A percentile compares a stretch with the other conserved stretches of the same genome.
phyloP scores from a whole-genome alignment of 2,888 invertebrate species.

The Ceraclea dissimilis region DNA sequence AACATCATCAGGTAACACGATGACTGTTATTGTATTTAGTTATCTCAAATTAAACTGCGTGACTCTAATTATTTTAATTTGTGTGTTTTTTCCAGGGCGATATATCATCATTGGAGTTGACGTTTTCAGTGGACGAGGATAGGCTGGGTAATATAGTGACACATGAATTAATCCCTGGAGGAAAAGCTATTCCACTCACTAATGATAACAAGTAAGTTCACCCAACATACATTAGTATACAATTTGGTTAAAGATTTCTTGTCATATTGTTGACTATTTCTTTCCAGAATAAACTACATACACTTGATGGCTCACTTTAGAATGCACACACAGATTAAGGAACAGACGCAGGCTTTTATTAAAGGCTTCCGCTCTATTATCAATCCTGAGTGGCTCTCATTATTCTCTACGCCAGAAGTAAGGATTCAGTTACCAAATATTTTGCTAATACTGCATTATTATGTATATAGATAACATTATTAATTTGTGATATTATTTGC shows the following conservation, averaged over 20 bases:
- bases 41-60: neutral
- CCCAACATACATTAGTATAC: neutral
- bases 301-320: slow-evolving; percentile 98
- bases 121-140: slow-evolving; percentile 95
- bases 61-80: neutral
- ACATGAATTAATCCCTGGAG: slow-evolving; percentile 93
- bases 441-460: neutral
- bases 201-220: slow-evolving; percentile 87
- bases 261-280: neutral
- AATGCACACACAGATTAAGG: slow-evolving; percentile 96
- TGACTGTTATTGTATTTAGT: neutral
- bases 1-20: slow-evolving; percentile 64
- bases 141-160: slow-evolving; percentile 89
- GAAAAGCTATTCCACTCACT: slow-evolving; percentile 85
- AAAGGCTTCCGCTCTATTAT: slow-evolving; percentile 93
- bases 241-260: neutral
- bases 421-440: slow-evolving; percentile 14
- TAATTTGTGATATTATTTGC: neutral
- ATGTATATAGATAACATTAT: neutral
- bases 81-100: slow-evolving; percentile 54
- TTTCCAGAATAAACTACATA: slow-evolving; percentile 87
- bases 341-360: slow-evolving; percentile 94
- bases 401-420: slow-evolving; percentile 94
- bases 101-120: slow-evolving; percentile 86
- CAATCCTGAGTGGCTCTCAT: slow-evolving; percentile 86